phyloP scores from a whole-genome alignment of 2,888 invertebrate genomes.

The Zootermopsis nevadensis region DNA sequence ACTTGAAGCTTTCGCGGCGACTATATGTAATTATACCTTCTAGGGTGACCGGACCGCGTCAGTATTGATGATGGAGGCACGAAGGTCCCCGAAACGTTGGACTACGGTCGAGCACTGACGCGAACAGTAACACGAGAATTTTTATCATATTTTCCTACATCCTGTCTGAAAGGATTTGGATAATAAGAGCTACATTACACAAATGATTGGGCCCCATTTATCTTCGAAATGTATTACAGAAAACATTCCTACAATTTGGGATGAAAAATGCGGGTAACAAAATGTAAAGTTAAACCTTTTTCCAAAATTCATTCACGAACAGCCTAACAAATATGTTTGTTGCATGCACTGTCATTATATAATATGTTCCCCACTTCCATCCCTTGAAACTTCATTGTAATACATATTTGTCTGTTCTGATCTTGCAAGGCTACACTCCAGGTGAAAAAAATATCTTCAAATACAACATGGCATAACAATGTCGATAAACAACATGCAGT shows the following conservation, averaged over 20 bases:
- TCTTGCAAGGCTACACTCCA: neutral
- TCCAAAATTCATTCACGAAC: neutral
- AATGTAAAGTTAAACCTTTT: neutral
- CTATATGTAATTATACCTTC: no score
- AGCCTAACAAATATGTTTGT: neutral
- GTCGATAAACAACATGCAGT: neutral
- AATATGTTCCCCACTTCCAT: neutral
- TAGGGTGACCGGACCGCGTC: no score
- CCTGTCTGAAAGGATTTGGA: neutral
- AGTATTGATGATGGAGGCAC: no score
- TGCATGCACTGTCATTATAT: neutral
- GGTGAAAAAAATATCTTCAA: neutral
- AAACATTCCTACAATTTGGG: neutral
- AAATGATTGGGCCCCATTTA: neutral
- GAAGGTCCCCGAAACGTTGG: no score
- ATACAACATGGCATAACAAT: constrained; percentile 8
- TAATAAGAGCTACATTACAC: neutral
- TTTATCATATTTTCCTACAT: neutral
- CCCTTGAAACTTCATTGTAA: neutral
- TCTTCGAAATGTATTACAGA: neutral
- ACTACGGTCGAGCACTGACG: no score
- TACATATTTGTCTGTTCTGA: neutral
- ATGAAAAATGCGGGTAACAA: neutral
- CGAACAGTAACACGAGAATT: no score
- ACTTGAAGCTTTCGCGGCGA: no score